A percentile compares a stretch with the other conserved stretches of the same genome.
Conservation (phyloP, 2,797 vertebrate genomes). For the Sebastes umbrosus region DNA sequence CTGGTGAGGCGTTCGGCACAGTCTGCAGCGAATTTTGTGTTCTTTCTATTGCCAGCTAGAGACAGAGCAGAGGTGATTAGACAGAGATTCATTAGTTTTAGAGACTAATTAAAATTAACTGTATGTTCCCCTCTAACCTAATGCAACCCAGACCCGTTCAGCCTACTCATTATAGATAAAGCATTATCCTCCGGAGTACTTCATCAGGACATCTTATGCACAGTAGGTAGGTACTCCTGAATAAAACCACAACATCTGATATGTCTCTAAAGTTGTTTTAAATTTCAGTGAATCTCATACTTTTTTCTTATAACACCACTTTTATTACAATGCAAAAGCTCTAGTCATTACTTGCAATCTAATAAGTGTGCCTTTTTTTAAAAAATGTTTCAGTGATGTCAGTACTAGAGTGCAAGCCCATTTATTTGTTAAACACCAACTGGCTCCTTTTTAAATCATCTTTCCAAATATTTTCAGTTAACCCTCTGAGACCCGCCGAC, state of each 20-base stretch:
- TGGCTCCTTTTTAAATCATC: neutral
- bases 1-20: slow-evolving; percentile 66
- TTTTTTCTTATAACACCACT: neutral
- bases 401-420: neutral
- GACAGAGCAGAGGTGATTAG: slow-evolving; percentile 8
- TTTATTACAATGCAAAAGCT: neutral
- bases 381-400: neutral
- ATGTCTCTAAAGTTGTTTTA: neutral
- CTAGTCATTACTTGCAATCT: neutral
- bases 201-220: neutral
- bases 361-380: neutral
- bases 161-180: neutral
- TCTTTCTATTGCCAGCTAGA: slow-evolving; percentile 77
- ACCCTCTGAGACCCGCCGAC: no score
- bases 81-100: neutral
- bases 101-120: neutral
- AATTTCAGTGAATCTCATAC: neutral
- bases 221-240: neutral
- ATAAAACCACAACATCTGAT: neutral
- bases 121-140: neutral
- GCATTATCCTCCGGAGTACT: neutral
- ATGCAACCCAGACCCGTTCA: neutral
- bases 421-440: neutral
- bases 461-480: neutral
- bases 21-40: slow-evolving; percentile 67